Conservation (phyloP, 2,888 invertebrate genomes). For the Ametastegia equiseti region DNA sequence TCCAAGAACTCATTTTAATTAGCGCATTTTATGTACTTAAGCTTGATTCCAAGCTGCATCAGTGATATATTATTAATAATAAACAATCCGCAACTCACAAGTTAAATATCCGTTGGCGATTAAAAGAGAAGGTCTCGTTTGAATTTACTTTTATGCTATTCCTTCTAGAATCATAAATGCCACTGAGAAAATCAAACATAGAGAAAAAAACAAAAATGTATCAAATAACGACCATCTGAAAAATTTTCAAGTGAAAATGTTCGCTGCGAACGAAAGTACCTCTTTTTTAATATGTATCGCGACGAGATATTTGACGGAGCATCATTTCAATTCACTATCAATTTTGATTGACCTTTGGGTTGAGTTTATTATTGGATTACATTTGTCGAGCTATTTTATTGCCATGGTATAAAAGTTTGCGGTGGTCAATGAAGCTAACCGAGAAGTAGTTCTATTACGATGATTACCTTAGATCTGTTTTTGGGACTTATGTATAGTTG, state of each 20-base stretch:
- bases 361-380: background rate
- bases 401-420: background rate
- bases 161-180: background rate
- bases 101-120: conserved; percentile 32
- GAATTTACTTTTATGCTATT: background rate
- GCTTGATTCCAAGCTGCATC: conserved; percentile 61
- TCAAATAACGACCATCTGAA: background rate
- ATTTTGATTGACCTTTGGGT: conserved; percentile 49
- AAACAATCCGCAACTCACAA: conserved; percentile 51
- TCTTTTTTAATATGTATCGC: background rate
- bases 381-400: background rate
- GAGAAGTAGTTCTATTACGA: background rate
- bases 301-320: conserved; percentile 54
- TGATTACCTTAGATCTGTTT: background rate
- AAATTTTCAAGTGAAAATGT: background rate
- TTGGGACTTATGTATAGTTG: background rate
- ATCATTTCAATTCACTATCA: conserved; percentile 71
- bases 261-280: background rate
- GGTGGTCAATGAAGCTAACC: background rate
- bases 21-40: conserved; percentile 65
- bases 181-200: background rate
- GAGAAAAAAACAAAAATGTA: background rate
- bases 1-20: conserved; percentile 51
- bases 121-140: background rate
- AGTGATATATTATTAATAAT: conserved; percentile 62